These are phyloP conservation scores for Ophraella communa DNA, from an alignment of 2,888 invertebrate genomes.

Conservation along the genomic window DNA sequence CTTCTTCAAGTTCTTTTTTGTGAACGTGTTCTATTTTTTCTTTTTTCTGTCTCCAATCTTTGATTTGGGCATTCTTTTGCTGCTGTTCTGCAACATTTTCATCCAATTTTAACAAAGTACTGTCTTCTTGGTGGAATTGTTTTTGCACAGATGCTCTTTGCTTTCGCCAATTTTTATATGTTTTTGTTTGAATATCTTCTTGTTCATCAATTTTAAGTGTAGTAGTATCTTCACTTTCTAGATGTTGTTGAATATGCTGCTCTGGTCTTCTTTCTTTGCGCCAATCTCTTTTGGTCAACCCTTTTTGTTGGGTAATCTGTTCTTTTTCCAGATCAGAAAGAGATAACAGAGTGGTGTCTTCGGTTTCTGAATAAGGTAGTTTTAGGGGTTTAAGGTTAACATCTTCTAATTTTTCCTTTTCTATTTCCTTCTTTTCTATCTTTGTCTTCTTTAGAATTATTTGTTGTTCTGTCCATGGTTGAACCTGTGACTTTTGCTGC, in stretches of 20 bases:
- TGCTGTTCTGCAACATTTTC: slow-evolving; percentile 29
- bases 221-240: slow-evolving; percentile 46
- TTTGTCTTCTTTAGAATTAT: slow-evolving; percentile 63
- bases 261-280: slow-evolving; percentile 55
- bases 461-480: slow-evolving; percentile 72
- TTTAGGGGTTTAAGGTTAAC: slow-evolving; percentile 65
- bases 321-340: slow-evolving; percentile 43
- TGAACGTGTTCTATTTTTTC: slow-evolving; percentile 20
- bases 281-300: slow-evolving; percentile 42
- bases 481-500: slow-evolving; percentile 49
- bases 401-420: slow-evolving; percentile 57
- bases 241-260: slow-evolving; percentile 38
- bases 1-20: slow-evolving; percentile 44
- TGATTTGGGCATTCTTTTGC: slow-evolving; percentile 38
- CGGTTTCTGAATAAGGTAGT: slow-evolving; percentile 38
- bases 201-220: slow-evolving; percentile 52
- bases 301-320: slow-evolving; percentile 7
- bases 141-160: slow-evolving; percentile 42
- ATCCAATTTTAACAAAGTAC: slow-evolving; percentile 43
- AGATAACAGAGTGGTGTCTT: slow-evolving; percentile 47
- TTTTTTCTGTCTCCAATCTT: slow-evolving; percentile 43
- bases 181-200: slow-evolving; percentile 34
- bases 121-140: slow-evolving; percentile 49
- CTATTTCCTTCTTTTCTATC: slow-evolving; percentile 56
- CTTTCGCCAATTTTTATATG: slow-evolving; percentile 53